phyloP scores from a whole-genome alignment of 2,888 invertebrate species.

The Molanna angustata region DNA sequence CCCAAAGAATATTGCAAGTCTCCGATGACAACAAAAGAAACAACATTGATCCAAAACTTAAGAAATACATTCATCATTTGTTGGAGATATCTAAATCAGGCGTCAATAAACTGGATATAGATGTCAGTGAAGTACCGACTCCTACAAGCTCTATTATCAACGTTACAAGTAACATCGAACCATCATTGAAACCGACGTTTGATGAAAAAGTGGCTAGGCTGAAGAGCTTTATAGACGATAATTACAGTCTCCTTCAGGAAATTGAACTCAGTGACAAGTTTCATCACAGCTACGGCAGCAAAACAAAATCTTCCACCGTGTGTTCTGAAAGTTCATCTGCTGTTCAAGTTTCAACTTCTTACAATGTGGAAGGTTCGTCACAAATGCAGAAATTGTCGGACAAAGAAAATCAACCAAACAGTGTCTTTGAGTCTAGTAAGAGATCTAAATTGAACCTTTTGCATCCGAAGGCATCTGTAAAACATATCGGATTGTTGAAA shows the following conservation, averaged over 20 bases:
- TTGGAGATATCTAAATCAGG: slow-evolving; percentile 45
- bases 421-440: too few species aligned
- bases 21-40: slow-evolving; percentile 1
- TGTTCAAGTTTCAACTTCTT: not conserved
- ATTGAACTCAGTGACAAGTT: slow-evolving; percentile 17
- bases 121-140: slow-evolving; percentile 49
- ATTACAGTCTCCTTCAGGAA: slow-evolving; percentile 23
- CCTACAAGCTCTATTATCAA: slow-evolving; percentile 51
- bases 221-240: slow-evolving; percentile 22
- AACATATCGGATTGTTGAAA: slow-evolving; percentile 3
- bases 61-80: slow-evolving; percentile 46
- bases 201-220: slow-evolving; percentile 21
- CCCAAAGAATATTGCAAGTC: slow-evolving; percentile 8
- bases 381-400: too few species aligned
- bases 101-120: slow-evolving; percentile 45
- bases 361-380: not conserved
- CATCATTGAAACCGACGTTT: not conserved
- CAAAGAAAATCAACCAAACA: not conserved
- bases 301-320: not conserved
- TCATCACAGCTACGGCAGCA: slow-evolving; percentile 5
- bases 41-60: slow-evolving; percentile 41
- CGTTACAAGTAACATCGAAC: slow-evolving; percentile 40
- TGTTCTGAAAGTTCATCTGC: not conserved
- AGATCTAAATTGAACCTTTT: not conserved
- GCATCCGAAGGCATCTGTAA: too few species aligned